These are phyloP conservation scores for Leptopilina myrica DNA, from an alignment of 2,888 invertebrate genomes.

Conservation along the genomic window DNA sequence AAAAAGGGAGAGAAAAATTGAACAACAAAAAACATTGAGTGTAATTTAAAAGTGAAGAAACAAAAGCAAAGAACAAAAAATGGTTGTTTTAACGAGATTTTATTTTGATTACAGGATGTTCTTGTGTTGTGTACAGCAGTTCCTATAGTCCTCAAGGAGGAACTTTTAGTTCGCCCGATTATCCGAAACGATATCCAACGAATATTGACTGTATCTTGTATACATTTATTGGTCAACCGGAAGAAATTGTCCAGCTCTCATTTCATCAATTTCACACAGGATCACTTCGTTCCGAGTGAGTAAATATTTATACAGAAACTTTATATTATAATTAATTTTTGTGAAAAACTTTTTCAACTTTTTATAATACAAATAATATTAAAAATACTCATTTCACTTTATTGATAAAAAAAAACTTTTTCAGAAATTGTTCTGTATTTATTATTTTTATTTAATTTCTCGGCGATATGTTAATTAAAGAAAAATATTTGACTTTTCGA, in stretches of 20 bases:
- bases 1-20: too few relatives aligned
- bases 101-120: conserved; percentile 83
- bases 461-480: too few relatives aligned
- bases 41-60: background rate
- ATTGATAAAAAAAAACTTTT: too few relatives aligned
- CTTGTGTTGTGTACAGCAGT: conserved; percentile 89
- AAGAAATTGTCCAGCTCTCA: conserved; percentile 89
- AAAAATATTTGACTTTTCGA: too few relatives aligned
- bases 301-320: background rate
- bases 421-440: too few relatives aligned
- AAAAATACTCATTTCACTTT: too few relatives aligned
- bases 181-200: conserved; percentile 85
- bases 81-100: conserved; percentile 11
- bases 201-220: conserved; percentile 89
- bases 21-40: too few relatives aligned
- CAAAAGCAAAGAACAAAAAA: background rate
- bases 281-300: conserved; percentile 27
- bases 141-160: conserved; percentile 88
- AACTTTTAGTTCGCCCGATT: conserved; percentile 90
- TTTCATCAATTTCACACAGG: conserved; percentile 85
- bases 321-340: background rate
- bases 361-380: too few relatives aligned
- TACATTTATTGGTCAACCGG: conserved; percentile 87
- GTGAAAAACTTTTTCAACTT: too few relatives aligned
- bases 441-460: too few relatives aligned